These are phyloP conservation scores for Terrapene triunguis DNA, from an alignment of 2,113 vertebrate species.

Conservation along the genomic window DNA sequence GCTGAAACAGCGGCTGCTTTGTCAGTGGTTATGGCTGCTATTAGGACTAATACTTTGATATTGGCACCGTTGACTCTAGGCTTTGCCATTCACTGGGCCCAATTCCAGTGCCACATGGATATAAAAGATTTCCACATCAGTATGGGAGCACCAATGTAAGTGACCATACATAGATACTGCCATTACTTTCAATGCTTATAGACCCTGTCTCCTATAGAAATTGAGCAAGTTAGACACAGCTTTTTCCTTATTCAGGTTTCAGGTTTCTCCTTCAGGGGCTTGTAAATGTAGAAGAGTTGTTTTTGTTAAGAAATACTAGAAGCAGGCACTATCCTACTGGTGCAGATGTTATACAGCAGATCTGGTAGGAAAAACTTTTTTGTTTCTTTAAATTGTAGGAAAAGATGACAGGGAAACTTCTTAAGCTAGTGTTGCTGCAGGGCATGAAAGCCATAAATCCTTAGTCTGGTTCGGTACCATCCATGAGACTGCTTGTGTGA, in stretches of 20 bases:
- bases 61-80: neutral
- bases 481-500: neutral
- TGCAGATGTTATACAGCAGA: slow-evolving; percentile 19
- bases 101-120: neutral
- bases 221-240: slow-evolving; percentile 8
- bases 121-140: neutral
- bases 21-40: neutral
- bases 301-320: slow-evolving; percentile 55
- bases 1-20: neutral
- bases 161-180: rapidly evolving
- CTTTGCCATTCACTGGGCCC: neutral
- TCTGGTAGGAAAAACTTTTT: slow-evolving; percentile 10
- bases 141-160: neutral
- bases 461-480: neutral
- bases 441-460: neutral
- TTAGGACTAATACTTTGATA: neutral
- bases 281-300: slow-evolving; percentile 41
- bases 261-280: slow-evolving; percentile 40
- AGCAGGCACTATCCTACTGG: slow-evolving; percentile 42
- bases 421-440: neutral
- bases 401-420: slow-evolving; percentile 24
- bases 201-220: neutral
- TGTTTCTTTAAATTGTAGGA: slow-evolving; percentile 33
- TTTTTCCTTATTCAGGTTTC: slow-evolving; percentile 7
- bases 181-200: neutral